Evolutionary conservation across 2,797 vertebrate genomes (phyloP), one percentile per base, ranked within the genome.

Genomic region (Chromobotia macracanthus): DNA sequence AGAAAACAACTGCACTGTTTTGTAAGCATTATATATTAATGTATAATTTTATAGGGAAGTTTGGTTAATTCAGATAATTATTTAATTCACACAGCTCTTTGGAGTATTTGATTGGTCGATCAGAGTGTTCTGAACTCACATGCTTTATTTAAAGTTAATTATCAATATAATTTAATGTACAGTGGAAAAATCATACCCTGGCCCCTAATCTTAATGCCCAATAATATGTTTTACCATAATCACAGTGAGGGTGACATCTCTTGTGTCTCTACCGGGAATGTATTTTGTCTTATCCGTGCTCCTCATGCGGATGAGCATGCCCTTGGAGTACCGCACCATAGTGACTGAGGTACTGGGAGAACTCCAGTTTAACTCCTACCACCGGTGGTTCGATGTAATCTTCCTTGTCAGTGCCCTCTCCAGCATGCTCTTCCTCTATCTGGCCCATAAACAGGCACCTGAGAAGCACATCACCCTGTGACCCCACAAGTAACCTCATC

Each of bases 331-430:
- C 84, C 97, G 97, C 83, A 97, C 93, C 84, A 99, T 99, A 0
- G 95, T 99, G 80, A 96, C 96, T 0, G 95, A 99, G 80, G 97
- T 99, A 51, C 93, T 99, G 5, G 97, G 98, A 31, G 97, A 99
- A 71, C 95, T 99, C 61, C 98, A 99, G 90, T 99, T 99, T 89
- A 99, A 96, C 90, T 99, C 99, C 86, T 99, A 99, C 75, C 97
- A 99, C 88, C 97, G 97, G 1, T 99, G 98, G 98, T 99, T 99
- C 75, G 98, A 99, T 21, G 98, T 99, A 61, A 99, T 99, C 92
- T 99, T 99, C 91, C 91, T 99, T 82, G 96, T 99, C 89, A 99
- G 97, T 16, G 98, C 98, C 0, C 92, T 99, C 10, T 99, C 98
- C 91, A 99, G 97, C 92, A 99, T 99, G 83, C 93, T 99, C 25